Percentiles rank a stretch among this genome's conserved stretches.
phyloP scores from a whole-genome alignment of 2,797 vertebrate genomes.

The Eospalax fontanierii region DNA sequence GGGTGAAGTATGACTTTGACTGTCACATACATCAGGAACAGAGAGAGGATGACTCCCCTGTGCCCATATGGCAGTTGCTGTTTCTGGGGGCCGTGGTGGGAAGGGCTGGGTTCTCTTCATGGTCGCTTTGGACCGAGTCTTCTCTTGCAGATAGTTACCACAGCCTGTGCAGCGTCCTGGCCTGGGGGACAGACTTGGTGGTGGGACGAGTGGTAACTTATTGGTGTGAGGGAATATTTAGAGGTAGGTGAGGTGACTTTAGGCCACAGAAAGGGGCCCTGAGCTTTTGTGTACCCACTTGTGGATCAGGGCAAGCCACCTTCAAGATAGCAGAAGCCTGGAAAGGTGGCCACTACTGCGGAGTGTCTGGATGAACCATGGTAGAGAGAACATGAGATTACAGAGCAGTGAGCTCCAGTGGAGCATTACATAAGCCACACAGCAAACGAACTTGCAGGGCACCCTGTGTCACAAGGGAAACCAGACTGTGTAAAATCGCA shows the following conservation, averaged over 20 bases:
- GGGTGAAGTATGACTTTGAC: too few relatives aligned
- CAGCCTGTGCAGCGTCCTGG: neutral
- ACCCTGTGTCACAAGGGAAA: neutral
- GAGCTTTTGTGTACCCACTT: neutral
- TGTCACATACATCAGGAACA: too few relatives aligned
- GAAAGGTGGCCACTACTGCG: neutral
- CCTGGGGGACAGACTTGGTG: neutral
- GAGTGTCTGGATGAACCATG: too few relatives aligned
- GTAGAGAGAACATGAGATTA: neutral
- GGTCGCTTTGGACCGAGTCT: too few relatives aligned
- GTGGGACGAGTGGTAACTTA: neutral
- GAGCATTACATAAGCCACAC: neutral
- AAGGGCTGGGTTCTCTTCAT: too few relatives aligned
- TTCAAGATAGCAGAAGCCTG: neutral
- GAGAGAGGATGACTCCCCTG: neutral
- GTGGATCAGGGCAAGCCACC: neutral
- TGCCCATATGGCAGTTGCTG: rapidly evolving
- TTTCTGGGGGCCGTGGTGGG: too few relatives aligned
- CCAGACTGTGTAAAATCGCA: neutral
- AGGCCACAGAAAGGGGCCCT: neutral
- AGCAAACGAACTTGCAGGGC: neutral
- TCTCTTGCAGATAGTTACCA: too few relatives aligned
- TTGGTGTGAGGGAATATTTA: neutral
- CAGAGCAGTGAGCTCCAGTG: neutral
- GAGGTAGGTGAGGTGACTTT: too few relatives aligned